Conservation (phyloP, 2,113 vertebrate genomes). For the Eleginops maclovinus region DNA sequence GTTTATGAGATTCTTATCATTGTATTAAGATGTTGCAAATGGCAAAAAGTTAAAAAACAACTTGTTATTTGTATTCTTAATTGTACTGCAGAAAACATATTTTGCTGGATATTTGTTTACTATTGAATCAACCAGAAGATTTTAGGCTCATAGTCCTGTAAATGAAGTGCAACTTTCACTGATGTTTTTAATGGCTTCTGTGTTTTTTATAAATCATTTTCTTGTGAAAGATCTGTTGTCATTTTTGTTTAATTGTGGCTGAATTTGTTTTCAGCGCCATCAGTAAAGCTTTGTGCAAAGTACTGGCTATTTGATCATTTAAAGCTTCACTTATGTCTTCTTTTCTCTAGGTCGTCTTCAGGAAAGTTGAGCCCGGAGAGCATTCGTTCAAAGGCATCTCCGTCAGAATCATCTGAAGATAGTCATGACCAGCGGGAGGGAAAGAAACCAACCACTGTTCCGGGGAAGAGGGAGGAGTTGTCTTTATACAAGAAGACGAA, state of each 20-base stretch:
- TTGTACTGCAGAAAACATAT: background rate
- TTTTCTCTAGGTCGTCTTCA: conserved; percentile 89
- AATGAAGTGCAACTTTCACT: background rate
- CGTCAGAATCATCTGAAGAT: conserved; percentile 94
- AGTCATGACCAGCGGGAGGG: conserved; percentile 88
- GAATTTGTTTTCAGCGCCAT: conserved; percentile 5
- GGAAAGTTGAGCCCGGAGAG: conserved; percentile 98
- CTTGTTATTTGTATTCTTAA: background rate
- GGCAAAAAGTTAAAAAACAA: background rate
- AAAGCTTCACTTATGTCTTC: conserved; percentile 32
- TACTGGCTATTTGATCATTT: background rate
- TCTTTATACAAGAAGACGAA: conserved; percentile 99
- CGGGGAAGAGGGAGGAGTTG: conserved; percentile 93
- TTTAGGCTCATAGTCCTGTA: background rate
- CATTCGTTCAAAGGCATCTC: conserved; percentile 90
- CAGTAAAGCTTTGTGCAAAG: background rate
- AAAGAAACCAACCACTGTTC: conserved; percentile 90
- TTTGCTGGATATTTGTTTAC: background rate
- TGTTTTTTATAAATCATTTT: background rate
- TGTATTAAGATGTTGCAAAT: background rate
- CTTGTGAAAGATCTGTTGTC: background rate
- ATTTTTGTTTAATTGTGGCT: conserved; percentile 1
- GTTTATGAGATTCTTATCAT: background rate
- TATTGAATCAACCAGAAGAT: too few species aligned
- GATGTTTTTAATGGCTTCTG: background rate